Base-by-base conservation (phyloP, 1,140 invertebrate species). In the Drosophila sp. region DNA sequence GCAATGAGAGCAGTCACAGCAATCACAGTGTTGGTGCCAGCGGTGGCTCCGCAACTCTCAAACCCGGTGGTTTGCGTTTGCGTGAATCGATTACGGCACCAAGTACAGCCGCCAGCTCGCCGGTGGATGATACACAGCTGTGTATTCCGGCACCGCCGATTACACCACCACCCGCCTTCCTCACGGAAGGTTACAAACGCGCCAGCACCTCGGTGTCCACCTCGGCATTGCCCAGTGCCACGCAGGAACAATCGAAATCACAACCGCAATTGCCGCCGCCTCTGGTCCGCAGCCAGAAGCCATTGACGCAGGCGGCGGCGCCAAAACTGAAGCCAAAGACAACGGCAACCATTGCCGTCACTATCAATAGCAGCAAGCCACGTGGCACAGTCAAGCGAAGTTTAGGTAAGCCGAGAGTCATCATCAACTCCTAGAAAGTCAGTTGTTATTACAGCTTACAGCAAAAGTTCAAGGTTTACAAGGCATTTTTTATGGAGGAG, bases 151-250 rank as follows among this genome's bases (percentile, higher is more conserved):
- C 94, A 1, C 94, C 94, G 3, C 94, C 94, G 2, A 95, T 95
- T 59, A 95, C 94, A 16, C 94, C 94, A 4, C 95, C 94, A 9
- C 94, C 95, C 2, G 94, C 94, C 27, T 95, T 95, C 76, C 90
- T 94, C 13, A 93, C 94, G 0, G 93, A 94, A 25, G 94, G 93
- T 9, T 94, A 94, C 64, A 94, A 93, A 50, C 93, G 93, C 62
- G 92, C 92, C 18, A 87, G 78, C 56, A 78, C 75, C 0, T 80
- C 83, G 53, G 83, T 87, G 18, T 87, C 82, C 18, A 87, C 82
- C 18, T 87, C 82, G 48, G 82, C 82, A 0, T 13, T 87, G 41
- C 83, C 82, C 43, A 87, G 71, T 43, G 82, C 82, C 51, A 87
- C 66, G 13, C 50, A 63, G 45, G 59, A 74, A 53, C 62, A 65